Conservation (phyloP, 2,888 invertebrate species). For the Pinctada fucata region DNA sequence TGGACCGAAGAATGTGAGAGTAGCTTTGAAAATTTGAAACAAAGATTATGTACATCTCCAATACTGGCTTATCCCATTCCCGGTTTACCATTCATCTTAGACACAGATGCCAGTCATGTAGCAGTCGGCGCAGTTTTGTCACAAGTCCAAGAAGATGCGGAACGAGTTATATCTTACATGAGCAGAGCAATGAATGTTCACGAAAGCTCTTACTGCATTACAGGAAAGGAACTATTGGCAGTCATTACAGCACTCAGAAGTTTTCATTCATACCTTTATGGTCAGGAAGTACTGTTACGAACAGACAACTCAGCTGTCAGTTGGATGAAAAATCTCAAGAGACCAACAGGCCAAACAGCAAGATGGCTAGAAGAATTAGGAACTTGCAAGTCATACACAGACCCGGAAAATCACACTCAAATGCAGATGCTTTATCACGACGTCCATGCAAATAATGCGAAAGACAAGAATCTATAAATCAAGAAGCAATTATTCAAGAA, state of each 20-base stretch:
- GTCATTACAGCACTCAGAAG: not conserved
- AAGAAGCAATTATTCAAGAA: too few relatives aligned
- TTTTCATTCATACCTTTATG: conserved; percentile 19
- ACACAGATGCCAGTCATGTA: not conserved
- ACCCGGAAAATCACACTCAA: not conserved
- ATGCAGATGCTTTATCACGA: conserved; percentile 8
- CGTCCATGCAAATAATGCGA: conserved; percentile 26
- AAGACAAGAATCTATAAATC: conserved; percentile 20
- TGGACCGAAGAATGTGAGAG: not conserved
- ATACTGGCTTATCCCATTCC: not conserved
- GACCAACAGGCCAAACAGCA: conserved; percentile 39
- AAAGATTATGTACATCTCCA: not conserved
- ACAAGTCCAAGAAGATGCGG: not conserved
- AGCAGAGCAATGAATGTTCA: not conserved
- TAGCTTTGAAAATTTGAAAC: not conserved
- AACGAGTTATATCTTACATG: conserved; percentile 5
- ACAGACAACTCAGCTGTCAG: conserved; percentile 27
- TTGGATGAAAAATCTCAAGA: conserved; percentile 37
- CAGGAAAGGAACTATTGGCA: too few relatives aligned
- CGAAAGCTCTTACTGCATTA: too few relatives aligned
- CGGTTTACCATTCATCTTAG: not conserved
- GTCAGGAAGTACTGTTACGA: conserved; percentile 15
- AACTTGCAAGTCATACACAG: conserved; percentile 3
- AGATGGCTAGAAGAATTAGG: conserved; percentile 7
- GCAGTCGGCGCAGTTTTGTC: not conserved